Conservation (phyloP, 2,797 vertebrate species). For the Phoeniculus purpureus region DNA sequence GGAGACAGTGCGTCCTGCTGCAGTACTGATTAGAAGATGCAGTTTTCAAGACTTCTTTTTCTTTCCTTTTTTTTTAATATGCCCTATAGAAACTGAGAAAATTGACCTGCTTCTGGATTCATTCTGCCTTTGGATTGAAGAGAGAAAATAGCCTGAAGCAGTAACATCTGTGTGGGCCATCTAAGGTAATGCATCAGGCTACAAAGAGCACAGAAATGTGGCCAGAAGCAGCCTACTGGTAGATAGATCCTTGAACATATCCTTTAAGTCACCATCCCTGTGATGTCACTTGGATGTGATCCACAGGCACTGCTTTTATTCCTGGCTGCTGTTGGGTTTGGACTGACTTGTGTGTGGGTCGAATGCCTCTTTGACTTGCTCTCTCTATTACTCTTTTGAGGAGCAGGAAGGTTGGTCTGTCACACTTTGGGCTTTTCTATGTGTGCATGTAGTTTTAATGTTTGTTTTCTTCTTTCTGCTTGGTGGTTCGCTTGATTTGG, state of each 20-base stretch:
- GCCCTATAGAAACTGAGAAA: not conserved
- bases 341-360: not conserved
- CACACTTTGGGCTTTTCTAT: not conserved
- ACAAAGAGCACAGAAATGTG: not conserved
- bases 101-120: slow-evolving; percentile 21
- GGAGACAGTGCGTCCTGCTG: not conserved
- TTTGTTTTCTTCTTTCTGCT: not conserved
- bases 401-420: not conserved
- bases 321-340: not conserved
- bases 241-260: not conserved
- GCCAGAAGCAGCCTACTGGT: slow-evolving; percentile 43
- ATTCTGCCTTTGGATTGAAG: not conserved
- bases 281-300: slow-evolving; percentile 4
- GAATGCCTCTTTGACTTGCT: not conserved
- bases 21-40: slow-evolving; percentile 47
- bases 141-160: slow-evolving; percentile 28
- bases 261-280: slow-evolving; percentile 13
- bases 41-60: slow-evolving; percentile 16
- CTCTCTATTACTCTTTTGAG: not conserved
- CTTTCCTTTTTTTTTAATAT: rapidly evolving
- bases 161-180: slow-evolving; percentile 42
- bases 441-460: not conserved
- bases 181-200: slow-evolving; percentile 59
- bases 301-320: slow-evolving; percentile 22
- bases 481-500: slow-evolving; percentile 4